phyloP scores from a whole-genome alignment of 30 jellyfish, hydroid and myxozoan species.

The Phacellophora camtschatica region DNA sequence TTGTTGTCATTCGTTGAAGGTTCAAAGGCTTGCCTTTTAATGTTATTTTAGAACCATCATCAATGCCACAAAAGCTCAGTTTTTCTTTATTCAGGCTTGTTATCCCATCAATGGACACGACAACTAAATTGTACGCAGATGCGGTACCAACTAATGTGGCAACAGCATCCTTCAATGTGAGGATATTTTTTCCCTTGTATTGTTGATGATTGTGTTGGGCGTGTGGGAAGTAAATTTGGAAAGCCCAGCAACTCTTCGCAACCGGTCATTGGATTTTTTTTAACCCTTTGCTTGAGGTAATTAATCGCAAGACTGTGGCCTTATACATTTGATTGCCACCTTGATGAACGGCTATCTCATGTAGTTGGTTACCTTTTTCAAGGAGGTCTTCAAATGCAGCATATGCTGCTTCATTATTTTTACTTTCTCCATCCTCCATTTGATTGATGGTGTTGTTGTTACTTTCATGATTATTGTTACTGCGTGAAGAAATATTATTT shows the following conservation, averaged over 20 bases:
- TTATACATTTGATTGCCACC: neutral
- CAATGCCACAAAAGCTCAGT: neutral
- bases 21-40: neutral
- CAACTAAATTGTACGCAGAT: neutral
- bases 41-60: neutral
- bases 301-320: neutral
- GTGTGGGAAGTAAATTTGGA: neutral
- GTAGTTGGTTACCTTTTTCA: neutral
- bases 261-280: neutral
- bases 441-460: too few relatives aligned
- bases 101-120: neutral
- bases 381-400: neutral
- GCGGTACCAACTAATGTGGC: neutral
- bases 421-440: neutral
- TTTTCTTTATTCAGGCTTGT: neutral
- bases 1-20: too few relatives aligned
- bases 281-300: neutral
- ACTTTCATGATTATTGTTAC: too few relatives aligned
- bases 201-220: neutral
- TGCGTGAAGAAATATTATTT: too few relatives aligned
- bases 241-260: neutral
- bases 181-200: neutral
- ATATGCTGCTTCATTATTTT: neutral
- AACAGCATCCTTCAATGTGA: neutral
- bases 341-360: neutral